A percentile compares a stretch with the other conserved stretches of the same genome.
These are phyloP conservation scores for Leptoclinus maculatus DNA, from an alignment of 2,797 vertebrate species.

Conservation along the genomic window DNA sequence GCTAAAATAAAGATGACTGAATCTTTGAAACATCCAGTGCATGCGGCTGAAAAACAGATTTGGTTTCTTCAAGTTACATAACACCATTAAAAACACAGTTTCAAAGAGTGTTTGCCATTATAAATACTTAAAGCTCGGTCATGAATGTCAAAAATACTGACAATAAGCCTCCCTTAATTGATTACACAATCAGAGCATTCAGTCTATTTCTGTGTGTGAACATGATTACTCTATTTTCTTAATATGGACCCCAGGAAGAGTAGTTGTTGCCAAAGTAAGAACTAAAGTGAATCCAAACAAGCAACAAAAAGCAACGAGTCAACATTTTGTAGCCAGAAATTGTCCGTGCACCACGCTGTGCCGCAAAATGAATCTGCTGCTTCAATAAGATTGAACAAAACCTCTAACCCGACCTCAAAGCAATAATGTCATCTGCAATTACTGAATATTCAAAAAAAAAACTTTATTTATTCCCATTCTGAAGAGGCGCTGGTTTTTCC, in stretches of 20 bases:
- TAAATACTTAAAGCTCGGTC: not conserved
- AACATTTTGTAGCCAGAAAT: not conserved
- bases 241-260: not conserved
- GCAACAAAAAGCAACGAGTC: not conserved
- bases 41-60: slow-evolving; percentile 12
- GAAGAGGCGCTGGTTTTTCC: slow-evolving; percentile 22
- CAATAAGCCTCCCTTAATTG: not conserved
- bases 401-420: not conserved
- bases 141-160: not conserved
- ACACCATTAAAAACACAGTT: not conserved
- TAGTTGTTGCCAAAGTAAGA: slow-evolving; percentile 12
- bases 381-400: slow-evolving; percentile 6
- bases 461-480: not conserved
- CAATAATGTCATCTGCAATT: slow-evolving; percentile 9
- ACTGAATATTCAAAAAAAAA: slow-evolving; percentile 21
- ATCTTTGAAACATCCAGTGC: slow-evolving; percentile 11
- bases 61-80: not conserved
- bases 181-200: not conserved
- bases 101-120: not conserved
- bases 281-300: slow-evolving; percentile 9
- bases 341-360: not conserved
- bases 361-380: not conserved
- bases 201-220: not conserved
- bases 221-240: not conserved
- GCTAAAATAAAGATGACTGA: slow-evolving; percentile 25